These are phyloP conservation scores for Panagrolaimus sp. DNA, from an alignment of 1,140 invertebrate species.

Conservation along the genomic window DNA sequence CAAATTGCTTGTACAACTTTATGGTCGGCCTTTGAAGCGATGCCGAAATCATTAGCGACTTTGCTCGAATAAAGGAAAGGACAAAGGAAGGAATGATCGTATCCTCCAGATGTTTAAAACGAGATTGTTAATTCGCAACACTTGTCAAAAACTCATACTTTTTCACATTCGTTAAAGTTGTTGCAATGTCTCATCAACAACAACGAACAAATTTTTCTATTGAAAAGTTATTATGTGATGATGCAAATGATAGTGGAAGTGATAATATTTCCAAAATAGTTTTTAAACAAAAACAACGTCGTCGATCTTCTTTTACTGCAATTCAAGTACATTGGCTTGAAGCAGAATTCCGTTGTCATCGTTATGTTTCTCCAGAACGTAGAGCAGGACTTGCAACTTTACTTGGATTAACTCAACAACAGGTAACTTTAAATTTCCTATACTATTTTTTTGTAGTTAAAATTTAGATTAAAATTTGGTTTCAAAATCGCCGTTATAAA, in stretches of 20 bases:
- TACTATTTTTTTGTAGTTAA: neutral
- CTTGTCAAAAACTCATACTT: neutral
- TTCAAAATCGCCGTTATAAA: slow-evolving; percentile 87
- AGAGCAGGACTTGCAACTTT: slow-evolving; percentile 21
- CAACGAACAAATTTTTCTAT: neutral
- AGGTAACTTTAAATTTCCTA: slow-evolving; percentile 10
- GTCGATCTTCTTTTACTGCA: slow-evolving; percentile 25
- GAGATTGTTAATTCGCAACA: slow-evolving; percentile 13
- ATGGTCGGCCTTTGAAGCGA: slow-evolving; percentile 7
- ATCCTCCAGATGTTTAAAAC: too few species aligned
- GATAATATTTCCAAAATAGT: too few species aligned
- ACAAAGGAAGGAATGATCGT: neutral
- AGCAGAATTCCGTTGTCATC: slow-evolving; percentile 24
- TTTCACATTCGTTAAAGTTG: slow-evolving; percentile 2
- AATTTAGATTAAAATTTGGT: slow-evolving; percentile 88
- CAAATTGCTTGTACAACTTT: slow-evolving; percentile 11
- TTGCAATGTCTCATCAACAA: slow-evolving; percentile 7
- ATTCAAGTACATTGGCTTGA: slow-evolving; percentile 27
- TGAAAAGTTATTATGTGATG: neutral
- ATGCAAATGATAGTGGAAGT: neutral
- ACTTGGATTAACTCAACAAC: slow-evolving; percentile 26
- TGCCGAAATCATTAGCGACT: slow-evolving; percentile 13
- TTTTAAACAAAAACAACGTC: neutral
- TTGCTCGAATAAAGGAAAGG: neutral
- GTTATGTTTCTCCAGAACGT: slow-evolving; percentile 27